phyloP scores from a whole-genome alignment of 1,140 invertebrate species.

The Ostrea denselamellosa region DNA sequence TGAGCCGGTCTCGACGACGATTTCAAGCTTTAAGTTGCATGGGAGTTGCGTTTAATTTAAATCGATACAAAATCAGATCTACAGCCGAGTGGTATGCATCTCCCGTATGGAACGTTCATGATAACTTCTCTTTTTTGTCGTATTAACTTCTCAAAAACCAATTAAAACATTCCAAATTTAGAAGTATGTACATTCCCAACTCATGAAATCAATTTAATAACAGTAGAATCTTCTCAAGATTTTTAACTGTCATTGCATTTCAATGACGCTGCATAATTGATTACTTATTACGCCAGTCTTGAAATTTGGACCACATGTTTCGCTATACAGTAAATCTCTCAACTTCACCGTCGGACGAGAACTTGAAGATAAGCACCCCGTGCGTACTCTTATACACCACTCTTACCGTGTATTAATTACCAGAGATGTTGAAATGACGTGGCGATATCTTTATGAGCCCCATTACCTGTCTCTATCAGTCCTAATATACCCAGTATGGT shows the following conservation, averaged over 20 bases:
- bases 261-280: constrained; percentile 19
- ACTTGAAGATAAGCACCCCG: constrained; percentile 8
- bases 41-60: constrained; percentile 10
- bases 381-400: background rate
- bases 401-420: constrained; percentile 21
- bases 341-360: background rate
- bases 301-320: constrained; percentile 37
- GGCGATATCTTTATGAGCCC: constrained; percentile 15
- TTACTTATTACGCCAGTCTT: constrained; percentile 17
- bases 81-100: background rate
- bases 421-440: constrained; percentile 25
- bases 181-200: constrained; percentile 34
- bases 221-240: constrained; percentile 22
- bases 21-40: background rate
- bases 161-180: constrained; percentile 34
- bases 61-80: constrained; percentile 32
- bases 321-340: background rate
- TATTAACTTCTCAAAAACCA: constrained; percentile 30
- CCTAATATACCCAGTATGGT: background rate
- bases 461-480: constrained; percentile 24
- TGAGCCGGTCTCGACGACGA: background rate
- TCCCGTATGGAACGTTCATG: background rate
- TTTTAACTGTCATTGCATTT: constrained; percentile 35
- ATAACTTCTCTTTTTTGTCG: constrained; percentile 17
- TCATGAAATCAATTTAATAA: constrained; percentile 39